A percentile compares a stretch with the other conserved stretches of the same genome.
These are phyloP conservation scores for Diadegma fenestrale DNA, from an alignment of 2,888 invertebrate genomes.

Conservation along the genomic window DNA sequence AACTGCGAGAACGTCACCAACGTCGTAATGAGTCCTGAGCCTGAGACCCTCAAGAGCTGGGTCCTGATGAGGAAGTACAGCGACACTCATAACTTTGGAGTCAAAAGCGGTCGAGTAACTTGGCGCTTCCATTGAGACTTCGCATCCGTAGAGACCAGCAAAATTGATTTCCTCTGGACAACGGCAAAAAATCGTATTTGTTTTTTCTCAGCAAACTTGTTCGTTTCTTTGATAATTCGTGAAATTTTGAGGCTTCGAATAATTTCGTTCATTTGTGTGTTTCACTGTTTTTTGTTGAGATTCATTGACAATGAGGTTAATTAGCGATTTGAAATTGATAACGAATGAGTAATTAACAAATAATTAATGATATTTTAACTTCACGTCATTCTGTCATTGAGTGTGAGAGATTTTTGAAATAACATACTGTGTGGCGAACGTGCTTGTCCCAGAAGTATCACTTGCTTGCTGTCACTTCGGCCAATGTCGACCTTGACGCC, in stretches of 20 bases:
- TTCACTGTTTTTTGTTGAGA: neutral
- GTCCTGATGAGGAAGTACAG: conserved; percentile 77
- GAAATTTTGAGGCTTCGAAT: too few relatives aligned
- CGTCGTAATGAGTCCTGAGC: conserved; percentile 80
- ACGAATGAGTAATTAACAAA: neutral
- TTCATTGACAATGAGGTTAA: neutral
- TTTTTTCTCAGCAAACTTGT: neutral
- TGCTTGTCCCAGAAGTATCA: conserved; percentile 77
- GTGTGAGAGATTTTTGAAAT: neutral
- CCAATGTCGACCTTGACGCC: conserved; percentile 78
- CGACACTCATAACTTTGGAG: conserved; percentile 81
- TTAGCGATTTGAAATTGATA: neutral
- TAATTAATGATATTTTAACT: neutral
- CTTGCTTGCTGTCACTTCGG: conserved; percentile 78
- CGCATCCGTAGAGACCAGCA: conserved; percentile 81
- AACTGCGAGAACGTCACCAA: conserved; percentile 79
- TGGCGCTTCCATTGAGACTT: conserved; percentile 81
- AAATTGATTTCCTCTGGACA: conserved; percentile 66
- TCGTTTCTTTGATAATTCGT: neutral
- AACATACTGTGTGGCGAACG: conserved; percentile 74
- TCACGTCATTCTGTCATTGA: neutral
- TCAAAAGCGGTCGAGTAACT: conserved; percentile 79
- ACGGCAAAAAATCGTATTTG: conserved; percentile 16
- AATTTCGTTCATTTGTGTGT: too few relatives aligned
- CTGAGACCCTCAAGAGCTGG: conserved; percentile 80